These are phyloP conservation scores for Habroteleia sp. DNA, from an alignment of 2,888 invertebrate genomes.

Conservation along the genomic window DNA sequence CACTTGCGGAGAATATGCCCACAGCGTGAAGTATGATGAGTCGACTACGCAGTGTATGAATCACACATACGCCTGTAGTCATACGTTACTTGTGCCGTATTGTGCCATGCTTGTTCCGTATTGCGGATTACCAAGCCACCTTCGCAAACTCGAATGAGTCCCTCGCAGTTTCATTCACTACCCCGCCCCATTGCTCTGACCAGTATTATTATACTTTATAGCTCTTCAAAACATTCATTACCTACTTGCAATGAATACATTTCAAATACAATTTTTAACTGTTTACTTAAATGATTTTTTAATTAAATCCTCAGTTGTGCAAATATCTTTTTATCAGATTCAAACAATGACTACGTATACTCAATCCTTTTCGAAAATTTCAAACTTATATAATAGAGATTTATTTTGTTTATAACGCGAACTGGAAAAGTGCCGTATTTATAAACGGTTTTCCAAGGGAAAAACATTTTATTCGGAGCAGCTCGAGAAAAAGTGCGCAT, in stretches of 20 bases:
- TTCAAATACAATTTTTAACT: background rate
- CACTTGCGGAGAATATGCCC: slow-evolving; percentile 46
- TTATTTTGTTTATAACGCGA: too few species aligned
- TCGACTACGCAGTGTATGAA: slow-evolving; percentile 35
- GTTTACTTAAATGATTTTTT: background rate
- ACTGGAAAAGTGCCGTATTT: too few species aligned
- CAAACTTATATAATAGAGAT: too few species aligned
- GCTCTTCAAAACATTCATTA: slow-evolving; percentile 6
- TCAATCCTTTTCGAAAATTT: too few species aligned
- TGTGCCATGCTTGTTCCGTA: background rate
- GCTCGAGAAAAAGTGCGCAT: too few species aligned
- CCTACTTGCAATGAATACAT: slow-evolving; percentile 1
- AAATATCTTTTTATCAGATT: too few species aligned
- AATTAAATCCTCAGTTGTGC: too few species aligned
- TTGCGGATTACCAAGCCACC: slow-evolving; percentile 3
- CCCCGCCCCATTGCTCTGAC: background rate
- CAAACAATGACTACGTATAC: too few species aligned
- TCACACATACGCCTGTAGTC: slow-evolving; percentile 29
- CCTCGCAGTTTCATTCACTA: slow-evolving; percentile 14
- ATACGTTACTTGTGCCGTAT: slow-evolving; percentile 7
- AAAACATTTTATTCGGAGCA: too few species aligned
- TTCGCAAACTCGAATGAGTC: slow-evolving; percentile 5
- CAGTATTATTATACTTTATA: slow-evolving; percentile 11
- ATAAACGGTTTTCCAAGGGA: too few species aligned
- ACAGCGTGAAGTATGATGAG: slow-evolving; percentile 27